A percentile compares a stretch with the other conserved stretches of the same genome.
phyloP scores from a whole-genome alignment of 2,797 vertebrate species.

The Bucorvus abyssinicus region DNA sequence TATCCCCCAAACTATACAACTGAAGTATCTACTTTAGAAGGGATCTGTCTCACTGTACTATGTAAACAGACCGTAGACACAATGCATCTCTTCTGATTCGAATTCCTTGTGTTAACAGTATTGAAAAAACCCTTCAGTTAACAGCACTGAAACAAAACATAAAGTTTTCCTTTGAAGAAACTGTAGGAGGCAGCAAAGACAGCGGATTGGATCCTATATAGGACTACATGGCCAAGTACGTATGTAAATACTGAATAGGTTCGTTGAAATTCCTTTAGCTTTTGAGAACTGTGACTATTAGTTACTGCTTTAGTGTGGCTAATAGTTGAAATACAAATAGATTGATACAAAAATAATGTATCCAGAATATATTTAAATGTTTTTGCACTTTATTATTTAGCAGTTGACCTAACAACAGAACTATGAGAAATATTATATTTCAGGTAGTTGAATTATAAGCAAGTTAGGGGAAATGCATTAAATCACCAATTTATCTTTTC shows the following conservation, averaged over 20 bases:
- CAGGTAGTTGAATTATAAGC: neutral
- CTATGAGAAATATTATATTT: neutral
- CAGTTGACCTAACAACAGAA: neutral
- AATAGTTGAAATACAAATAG: neutral
- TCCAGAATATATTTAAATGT: neutral
- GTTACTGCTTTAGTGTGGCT: neutral
- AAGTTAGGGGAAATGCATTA: neutral
- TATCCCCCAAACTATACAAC: neutral
- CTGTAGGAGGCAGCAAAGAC: neutral
- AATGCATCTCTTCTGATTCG: neutral
- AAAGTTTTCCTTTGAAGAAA: neutral
- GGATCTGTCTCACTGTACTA: neutral
- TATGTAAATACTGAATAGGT: neutral
- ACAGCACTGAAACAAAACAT: neutral
- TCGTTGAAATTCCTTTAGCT: neutral
- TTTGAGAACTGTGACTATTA: neutral
- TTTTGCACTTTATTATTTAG: neutral
- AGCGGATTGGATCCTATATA: neutral
- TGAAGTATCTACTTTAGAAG: neutral
- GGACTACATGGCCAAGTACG: neutral
- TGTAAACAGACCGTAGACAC: neutral
- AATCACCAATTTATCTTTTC: neutral
- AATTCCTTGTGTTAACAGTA: neutral
- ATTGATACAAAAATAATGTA: neutral
- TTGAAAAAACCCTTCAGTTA: neutral